Conservation (phyloP, 2,113 vertebrate genomes). For the Erythrocebus patas region DNA sequence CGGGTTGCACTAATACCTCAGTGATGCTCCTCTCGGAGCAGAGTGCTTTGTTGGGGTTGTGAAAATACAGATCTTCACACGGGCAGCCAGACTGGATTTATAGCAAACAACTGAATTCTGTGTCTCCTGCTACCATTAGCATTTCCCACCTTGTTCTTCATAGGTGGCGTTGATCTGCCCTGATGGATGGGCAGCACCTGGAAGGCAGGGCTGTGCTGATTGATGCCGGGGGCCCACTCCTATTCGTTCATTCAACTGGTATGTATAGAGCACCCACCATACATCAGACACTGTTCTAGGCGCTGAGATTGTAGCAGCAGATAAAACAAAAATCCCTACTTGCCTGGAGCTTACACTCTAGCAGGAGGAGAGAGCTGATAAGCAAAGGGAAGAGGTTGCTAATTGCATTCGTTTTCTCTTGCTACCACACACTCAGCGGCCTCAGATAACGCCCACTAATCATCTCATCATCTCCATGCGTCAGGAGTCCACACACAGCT, state of each 20-base stretch:
- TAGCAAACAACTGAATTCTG: accelerated
- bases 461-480: background rate
- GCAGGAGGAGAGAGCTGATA: background rate
- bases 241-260: accelerated
- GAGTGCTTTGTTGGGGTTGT: background rate
- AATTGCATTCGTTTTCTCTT: accelerated
- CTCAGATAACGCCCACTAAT: background rate
- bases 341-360: background rate
- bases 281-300: background rate
- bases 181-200: background rate
- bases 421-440: background rate
- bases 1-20: background rate
- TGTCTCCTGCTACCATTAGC: background rate
- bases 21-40: slow-evolving; percentile 28
- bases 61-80: background rate
- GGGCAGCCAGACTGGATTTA: background rate
- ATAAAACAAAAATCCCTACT: background rate
- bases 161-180: accelerated
- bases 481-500: too few species aligned
- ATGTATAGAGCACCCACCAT: background rate
- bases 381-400: background rate
- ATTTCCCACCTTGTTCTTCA: background rate
- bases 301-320: background rate
- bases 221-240: too few species aligned
- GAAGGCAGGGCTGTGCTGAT: background rate